phyloP scores from a whole-genome alignment of 2,888 invertebrate genomes.

The Petrophora chlorosata region DNA sequence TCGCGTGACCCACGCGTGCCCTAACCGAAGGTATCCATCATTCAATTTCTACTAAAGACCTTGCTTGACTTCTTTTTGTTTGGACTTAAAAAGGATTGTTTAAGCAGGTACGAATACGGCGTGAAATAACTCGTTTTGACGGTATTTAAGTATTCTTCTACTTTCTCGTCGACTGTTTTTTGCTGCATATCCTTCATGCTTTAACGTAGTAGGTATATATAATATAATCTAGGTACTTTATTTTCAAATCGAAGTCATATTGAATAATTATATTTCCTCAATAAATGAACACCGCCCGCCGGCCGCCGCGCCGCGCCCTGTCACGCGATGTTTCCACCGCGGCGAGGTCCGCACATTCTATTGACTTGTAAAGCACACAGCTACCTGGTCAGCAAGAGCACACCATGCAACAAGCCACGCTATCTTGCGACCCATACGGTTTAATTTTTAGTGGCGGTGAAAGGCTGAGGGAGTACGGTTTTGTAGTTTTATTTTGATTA shows the following conservation, averaged over 20 bases:
- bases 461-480: background rate
- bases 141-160: no score
- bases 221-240: constrained; percentile 14
- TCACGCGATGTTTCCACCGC: no score
- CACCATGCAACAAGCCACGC: background rate
- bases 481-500: constrained; percentile 23
- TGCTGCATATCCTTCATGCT: no score
- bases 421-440: background rate
- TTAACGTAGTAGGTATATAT: no score
- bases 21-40: no score
- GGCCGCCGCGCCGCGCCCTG: background rate
- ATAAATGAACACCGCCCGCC: constrained; percentile 6
- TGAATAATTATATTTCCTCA: constrained; percentile 24
- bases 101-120: no score
- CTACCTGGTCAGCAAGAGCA: constrained; percentile 2
- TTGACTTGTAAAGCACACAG: constrained; percentile 16
- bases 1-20: no score
- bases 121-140: no score
- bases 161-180: no score
- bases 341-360: constrained; percentile 2
- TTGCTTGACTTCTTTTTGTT: no score
- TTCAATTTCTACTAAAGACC: no score
- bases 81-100: no score
- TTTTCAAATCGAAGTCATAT: constrained; percentile 17
- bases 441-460: background rate